Evolutionary conservation across 2,113 vertebrate genomes (phyloP), one percentile per base, ranked within the genome.

Genomic region (Falco punctatus): DNA sequence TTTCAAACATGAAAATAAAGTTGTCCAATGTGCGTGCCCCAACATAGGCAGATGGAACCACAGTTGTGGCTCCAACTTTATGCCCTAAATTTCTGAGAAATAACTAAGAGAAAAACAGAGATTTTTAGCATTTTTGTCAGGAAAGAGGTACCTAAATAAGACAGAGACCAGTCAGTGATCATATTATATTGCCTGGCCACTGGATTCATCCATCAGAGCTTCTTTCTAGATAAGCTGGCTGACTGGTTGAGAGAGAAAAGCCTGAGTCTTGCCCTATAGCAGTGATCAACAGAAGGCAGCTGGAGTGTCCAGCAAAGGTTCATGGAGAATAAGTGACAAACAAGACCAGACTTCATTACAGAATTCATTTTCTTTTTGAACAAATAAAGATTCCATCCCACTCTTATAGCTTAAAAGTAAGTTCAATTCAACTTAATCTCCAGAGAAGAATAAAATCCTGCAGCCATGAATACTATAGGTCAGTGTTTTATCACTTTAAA

Each of bases 221-320:
- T 66, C 33, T 32, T 58, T n/a, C 22, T 19, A 70, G 13, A 28
- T 11, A 70, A 73, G 7, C 9, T 57, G 17, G 2, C n/a, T 66
- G 51, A 1, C 13, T 40, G 33, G 11, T 11, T 85, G 48, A 46
- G 11, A 79, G 10, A 73, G 6, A 82, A 74, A 72, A 71, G 32
- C 12, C 26, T 2, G 5, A 64, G 12, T 30, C n/a, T 46, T 64
- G 8, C 24, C 22, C 4, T 1, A 0, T 23, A 52, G n/a, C 49
- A 80, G 48, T 4, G 22, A 75, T 27, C 48, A 80, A 28, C 12
- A 62, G 7, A 69, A 38, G 20, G 61, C 35, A 5, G 21, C 33
- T 66, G 40, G 12, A 30, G 14, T 8, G 24, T 33, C 14, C 49
- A 80, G 35, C 33, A 72, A 59, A 90, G 17, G 7, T 30, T 52